Evolutionary conservation across 2,888 invertebrate species (phyloP).

Genomic region (Galeruca laticollis): DNA sequence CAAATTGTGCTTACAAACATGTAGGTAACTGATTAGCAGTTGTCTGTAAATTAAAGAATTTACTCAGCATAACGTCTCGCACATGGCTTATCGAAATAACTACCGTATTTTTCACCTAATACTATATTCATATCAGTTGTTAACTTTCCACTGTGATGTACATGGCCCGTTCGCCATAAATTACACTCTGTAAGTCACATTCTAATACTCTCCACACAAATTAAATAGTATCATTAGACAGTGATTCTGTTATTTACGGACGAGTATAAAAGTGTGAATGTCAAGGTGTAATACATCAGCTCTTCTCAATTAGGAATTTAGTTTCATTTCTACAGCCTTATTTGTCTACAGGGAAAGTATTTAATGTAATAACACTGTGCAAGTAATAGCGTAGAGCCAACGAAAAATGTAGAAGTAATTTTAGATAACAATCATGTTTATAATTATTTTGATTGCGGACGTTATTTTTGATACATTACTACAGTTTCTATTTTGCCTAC

Average conservation of each 20-base stretch:
- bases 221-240: neutral
- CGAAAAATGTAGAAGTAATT: too few relatives aligned
- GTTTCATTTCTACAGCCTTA: neutral
- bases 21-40: neutral
- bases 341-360: neutral
- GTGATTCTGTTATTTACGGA: conserved; percentile 2
- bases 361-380: too few relatives aligned
- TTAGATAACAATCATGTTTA: too few relatives aligned
- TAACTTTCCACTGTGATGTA: conserved; percentile 8
- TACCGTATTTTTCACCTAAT: conserved; percentile 2
- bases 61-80: neutral
- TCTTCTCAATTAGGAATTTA: neutral
- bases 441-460: too few relatives aligned
- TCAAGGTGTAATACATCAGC: conserved; percentile 1
- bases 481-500: too few relatives aligned
- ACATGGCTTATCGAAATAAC: neutral
- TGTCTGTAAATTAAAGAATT: neutral
- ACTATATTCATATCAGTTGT: conserved; percentile 14
- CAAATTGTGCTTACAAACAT: too few relatives aligned
- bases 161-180: neutral
- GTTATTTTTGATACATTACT: too few relatives aligned
- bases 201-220: conserved; percentile 3
- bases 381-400: too few relatives aligned
- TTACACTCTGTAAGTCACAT: neutral
- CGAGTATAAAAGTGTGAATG: neutral